These are phyloP conservation scores for Fratercula arctica DNA, from an alignment of 2,797 vertebrate species.

Conservation along the genomic window DNA sequence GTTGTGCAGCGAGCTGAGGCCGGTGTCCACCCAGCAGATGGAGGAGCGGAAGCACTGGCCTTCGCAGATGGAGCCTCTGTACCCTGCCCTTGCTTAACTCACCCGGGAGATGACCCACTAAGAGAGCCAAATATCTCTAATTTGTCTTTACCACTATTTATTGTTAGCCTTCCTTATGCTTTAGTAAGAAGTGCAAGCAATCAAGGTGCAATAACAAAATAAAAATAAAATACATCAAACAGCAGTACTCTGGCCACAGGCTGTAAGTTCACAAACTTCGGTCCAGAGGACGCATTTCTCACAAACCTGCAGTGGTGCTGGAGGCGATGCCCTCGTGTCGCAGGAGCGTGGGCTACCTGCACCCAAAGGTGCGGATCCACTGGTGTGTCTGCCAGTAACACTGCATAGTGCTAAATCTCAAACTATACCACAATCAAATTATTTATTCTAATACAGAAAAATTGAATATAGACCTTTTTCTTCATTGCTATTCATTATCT, in stretches of 20 bases:
- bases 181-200: background rate
- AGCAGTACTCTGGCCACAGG: background rate
- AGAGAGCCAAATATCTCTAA: conserved; percentile 66
- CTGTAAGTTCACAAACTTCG: background rate
- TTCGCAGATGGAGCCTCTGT: conserved; percentile 70
- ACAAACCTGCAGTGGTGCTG: background rate
- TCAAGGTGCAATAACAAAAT: background rate
- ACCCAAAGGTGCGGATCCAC: background rate
- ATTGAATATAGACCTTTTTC: background rate
- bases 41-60: conserved; percentile 44
- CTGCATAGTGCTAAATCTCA: background rate
- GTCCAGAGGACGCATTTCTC: background rate
- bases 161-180: conserved; percentile 42
- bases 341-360: rapidly evolving
- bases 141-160: conserved; percentile 61
- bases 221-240: background rate
- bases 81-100: conserved; percentile 61
- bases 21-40: conserved; percentile 73
- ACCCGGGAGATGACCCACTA: conserved; percentile 65
- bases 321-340: background rate
- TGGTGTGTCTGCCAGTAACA: background rate
- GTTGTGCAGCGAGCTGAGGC: conserved; percentile 49
- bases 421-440: background rate
- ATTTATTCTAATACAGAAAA: conserved; percentile 21
- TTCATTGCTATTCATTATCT: conserved; percentile 25